These are phyloP conservation scores for Poecilobothrus nobilitatus DNA, from an alignment of 2,888 invertebrate species.

Conservation along the genomic window DNA sequence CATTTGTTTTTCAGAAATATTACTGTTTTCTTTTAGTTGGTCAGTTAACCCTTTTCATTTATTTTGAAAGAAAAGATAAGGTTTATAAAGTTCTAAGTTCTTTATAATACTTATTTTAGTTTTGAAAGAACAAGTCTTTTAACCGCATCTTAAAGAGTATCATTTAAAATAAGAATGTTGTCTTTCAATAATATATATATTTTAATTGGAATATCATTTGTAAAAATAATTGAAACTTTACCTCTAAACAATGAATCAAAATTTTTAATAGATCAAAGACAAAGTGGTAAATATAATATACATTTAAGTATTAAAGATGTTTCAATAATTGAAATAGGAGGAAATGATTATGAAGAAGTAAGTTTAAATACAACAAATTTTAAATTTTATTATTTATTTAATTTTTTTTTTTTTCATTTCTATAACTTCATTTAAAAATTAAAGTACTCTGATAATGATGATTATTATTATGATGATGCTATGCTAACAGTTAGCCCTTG, in stretches of 20 bases:
- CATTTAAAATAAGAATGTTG: too few relatives aligned
- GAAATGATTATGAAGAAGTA: constrained; percentile 37
- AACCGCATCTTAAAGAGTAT: too few relatives aligned
- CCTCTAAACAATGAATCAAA: background rate
- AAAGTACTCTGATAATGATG: constrained; percentile 32
- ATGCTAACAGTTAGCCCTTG: constrained; percentile 39
- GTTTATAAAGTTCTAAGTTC: too few relatives aligned
- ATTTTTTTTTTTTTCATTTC: background rate
- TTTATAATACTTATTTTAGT: too few relatives aligned
- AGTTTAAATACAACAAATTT: constrained; percentile 18
- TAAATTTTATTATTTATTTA: background rate
- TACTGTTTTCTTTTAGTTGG: too few relatives aligned
- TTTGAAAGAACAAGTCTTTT: too few relatives aligned
- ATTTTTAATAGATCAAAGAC: constrained; percentile 58
- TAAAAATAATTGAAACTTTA: background rate
- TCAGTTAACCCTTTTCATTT: too few relatives aligned
- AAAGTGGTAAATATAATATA: constrained; percentile 70
- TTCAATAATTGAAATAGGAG: constrained; percentile 53
- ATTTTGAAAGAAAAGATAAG: too few relatives aligned
- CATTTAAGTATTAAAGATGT: constrained; percentile 71
- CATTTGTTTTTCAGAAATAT: too few relatives aligned
- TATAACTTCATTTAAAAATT: too few relatives aligned
- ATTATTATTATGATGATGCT: constrained; percentile 41
- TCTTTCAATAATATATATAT: too few relatives aligned
- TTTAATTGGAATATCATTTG: background rate